Percentiles rank a stretch among this genome's conserved stretches.
Evolutionary conservation across 2,797 vertebrate species (phyloP).

Genomic region (Pogonophryne albipinna): DNA sequence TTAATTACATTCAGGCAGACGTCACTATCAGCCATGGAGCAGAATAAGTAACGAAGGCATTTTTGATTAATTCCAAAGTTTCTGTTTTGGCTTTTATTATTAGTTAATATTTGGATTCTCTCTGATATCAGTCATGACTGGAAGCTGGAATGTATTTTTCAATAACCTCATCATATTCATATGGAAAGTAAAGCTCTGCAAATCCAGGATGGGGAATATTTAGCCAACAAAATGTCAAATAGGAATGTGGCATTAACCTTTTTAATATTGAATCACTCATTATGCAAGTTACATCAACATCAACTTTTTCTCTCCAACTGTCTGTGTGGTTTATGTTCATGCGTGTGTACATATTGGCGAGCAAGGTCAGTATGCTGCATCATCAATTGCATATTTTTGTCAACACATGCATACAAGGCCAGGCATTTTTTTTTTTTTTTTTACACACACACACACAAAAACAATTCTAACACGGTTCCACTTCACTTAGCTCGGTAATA

Average conservation of each 20-base stretch:
- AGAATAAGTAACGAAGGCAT: conserved; percentile 78
- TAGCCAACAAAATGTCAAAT: conserved; percentile 79
- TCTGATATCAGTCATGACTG: conserved; percentile 64
- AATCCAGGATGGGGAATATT: conserved; percentile 78
- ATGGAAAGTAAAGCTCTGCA: conserved; percentile 75
- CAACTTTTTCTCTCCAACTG: conserved; percentile 15
- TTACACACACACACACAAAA: conserved; percentile 11
- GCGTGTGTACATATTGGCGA: not conserved
- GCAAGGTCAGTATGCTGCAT: conserved; percentile 20
- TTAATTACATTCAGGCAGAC: conserved; percentile 84
- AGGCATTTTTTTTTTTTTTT: no score
- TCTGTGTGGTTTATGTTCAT: not conserved
- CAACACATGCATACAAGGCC: conserved; percentile 4
- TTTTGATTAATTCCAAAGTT: conserved; percentile 83
- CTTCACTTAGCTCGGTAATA: conserved; percentile 32
- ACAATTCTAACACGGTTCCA: conserved; percentile 23
- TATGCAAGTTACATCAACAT: conserved; percentile 65
- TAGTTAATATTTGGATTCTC: conserved; percentile 77
- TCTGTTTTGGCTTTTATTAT: conserved; percentile 81
- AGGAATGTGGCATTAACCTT: conserved; percentile 71
- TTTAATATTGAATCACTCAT: conserved; percentile 65
- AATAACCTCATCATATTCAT: conserved; percentile 69
- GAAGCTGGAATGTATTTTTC: conserved; percentile 70
- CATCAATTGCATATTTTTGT: conserved; percentile 23
- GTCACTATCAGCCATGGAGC: conserved; percentile 66